Percentiles rank a stretch among this genome's conserved stretches.
Conservation (phyloP, 2,888 invertebrate species). For the Xestobium rufovillosum region DNA sequence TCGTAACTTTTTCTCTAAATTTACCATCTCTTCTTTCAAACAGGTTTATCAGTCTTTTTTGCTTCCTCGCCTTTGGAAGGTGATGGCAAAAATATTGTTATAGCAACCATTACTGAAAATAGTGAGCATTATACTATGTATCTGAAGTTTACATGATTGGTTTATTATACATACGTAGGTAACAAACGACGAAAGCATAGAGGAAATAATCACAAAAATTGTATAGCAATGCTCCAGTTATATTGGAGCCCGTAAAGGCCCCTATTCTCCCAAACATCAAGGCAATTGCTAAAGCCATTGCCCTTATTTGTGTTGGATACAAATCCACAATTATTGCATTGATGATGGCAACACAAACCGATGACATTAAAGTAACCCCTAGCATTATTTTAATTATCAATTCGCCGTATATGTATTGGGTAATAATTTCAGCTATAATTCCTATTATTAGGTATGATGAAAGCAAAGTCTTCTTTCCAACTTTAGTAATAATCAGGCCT, state of each 20-base stretch:
- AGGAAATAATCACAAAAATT: slow-evolving; percentile 44
- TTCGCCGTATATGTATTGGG: slow-evolving; percentile 32
- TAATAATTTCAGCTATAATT: slow-evolving; percentile 33
- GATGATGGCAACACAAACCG: slow-evolving; percentile 35
- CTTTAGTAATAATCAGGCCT: slow-evolving; percentile 40
- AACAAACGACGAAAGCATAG: slow-evolving; percentile 34
- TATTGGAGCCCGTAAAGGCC: slow-evolving; percentile 45
- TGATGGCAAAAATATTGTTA: no score
- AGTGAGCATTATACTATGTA: no score
- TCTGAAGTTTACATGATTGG: no score
- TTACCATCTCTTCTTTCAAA: no score
- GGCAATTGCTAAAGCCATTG: slow-evolving; percentile 48
- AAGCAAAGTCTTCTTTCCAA: slow-evolving; percentile 50
- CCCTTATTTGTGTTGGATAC: slow-evolving; percentile 42
- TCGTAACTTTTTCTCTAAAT: no score
- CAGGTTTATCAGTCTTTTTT: no score
- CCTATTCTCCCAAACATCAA: slow-evolving; percentile 48
- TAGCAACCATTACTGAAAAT: no score
- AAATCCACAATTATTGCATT: slow-evolving; percentile 41
- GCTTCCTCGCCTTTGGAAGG: no score
- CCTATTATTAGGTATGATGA: slow-evolving; percentile 30
- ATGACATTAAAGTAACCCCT: slow-evolving; percentile 36
- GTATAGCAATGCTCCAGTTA: slow-evolving; percentile 42
- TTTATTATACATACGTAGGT: slow-evolving; percentile 36
- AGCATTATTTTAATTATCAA: slow-evolving; percentile 30